Percentiles rank a stretch among this genome's conserved stretches.
These are phyloP conservation scores for Microhierax caerulescens DNA, from an alignment of 2,797 vertebrate genomes.

Conservation along the genomic window DNA sequence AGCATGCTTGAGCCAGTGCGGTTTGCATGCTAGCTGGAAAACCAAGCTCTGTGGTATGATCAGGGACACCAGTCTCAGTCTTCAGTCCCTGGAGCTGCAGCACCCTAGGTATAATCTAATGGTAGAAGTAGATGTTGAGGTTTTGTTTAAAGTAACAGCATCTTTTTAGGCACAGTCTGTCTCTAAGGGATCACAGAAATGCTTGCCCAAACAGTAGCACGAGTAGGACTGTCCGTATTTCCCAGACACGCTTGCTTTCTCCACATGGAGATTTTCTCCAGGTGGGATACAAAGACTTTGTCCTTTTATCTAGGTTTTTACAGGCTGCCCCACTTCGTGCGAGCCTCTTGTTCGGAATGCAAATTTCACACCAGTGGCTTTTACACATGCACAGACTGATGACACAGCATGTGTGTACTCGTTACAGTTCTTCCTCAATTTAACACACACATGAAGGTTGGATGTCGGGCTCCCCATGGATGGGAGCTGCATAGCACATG, in stretches of 20 bases:
- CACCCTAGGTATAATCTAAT: background rate
- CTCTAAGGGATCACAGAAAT: background rate
- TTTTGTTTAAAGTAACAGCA: background rate
- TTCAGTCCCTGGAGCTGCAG: background rate
- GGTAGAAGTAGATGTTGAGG: background rate
- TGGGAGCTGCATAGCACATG: background rate
- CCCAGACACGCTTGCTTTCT: background rate
- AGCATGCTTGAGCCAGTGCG: background rate
- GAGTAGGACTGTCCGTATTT: background rate
- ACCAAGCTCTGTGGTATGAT: background rate
- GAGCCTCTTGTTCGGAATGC: slow-evolving; percentile 8
- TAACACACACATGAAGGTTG: background rate
- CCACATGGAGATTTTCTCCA: background rate
- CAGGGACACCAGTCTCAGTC: background rate
- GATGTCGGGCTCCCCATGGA: background rate
- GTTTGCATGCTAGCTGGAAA: background rate
- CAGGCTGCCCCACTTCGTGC: background rate
- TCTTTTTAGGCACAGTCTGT: background rate
- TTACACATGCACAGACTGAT: slow-evolving; percentile 25
- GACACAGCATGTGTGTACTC: background rate
- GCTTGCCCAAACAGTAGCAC: background rate
- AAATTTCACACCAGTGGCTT: slow-evolving; percentile 47
- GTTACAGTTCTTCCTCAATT: background rate
- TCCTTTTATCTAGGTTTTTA: background rate
- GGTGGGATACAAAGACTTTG: slow-evolving; percentile 16